These are phyloP conservation scores for Camponotus pennsylvanicus DNA, from an alignment of 1,140 invertebrate species.

Conservation along the genomic window DNA sequence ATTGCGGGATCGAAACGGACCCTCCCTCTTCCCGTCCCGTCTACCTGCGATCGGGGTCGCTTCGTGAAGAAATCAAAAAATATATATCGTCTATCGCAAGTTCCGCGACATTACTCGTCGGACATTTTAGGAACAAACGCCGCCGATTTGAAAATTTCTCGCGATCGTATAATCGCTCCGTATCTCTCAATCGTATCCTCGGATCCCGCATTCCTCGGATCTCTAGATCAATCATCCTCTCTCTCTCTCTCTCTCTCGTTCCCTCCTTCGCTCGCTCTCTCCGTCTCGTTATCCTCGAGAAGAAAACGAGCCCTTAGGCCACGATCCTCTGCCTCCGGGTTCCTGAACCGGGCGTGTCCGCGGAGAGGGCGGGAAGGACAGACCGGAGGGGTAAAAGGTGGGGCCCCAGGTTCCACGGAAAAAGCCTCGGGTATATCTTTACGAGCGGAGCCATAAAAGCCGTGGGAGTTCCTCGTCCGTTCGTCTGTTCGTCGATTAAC, in stretches of 20 bases:
- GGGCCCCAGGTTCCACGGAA: constrained; percentile 72
- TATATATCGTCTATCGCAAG: background rate
- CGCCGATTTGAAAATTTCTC: background rate
- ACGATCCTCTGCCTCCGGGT: constrained; percentile 61
- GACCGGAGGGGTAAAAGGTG: constrained; percentile 22
- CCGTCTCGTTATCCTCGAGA: background rate
- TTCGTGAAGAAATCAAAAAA: constrained; percentile 10
- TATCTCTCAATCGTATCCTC: constrained; percentile 11
- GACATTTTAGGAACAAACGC: constrained; percentile 12
- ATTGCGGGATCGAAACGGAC: constrained; percentile 33
- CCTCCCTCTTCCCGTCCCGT: background rate
- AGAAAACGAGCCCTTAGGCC: constrained; percentile 13
- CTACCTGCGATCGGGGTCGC: constrained; percentile 23
- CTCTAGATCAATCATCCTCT: background rate
- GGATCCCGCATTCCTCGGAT: constrained; percentile 17
- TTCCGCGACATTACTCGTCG: background rate
- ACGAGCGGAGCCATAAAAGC: constrained; percentile 75
- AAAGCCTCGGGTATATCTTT: constrained; percentile 77
- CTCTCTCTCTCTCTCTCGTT: constrained; percentile 4
- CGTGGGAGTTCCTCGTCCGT: constrained; percentile 72
- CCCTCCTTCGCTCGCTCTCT: background rate
- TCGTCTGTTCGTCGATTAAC: constrained; percentile 73
- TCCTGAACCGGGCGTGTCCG: constrained; percentile 66
- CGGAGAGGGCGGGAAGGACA: constrained; percentile 41
- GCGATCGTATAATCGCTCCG: background rate